Base-by-base conservation (phyloP, 2,888 invertebrate species). In the Molorchus minor region DNA sequence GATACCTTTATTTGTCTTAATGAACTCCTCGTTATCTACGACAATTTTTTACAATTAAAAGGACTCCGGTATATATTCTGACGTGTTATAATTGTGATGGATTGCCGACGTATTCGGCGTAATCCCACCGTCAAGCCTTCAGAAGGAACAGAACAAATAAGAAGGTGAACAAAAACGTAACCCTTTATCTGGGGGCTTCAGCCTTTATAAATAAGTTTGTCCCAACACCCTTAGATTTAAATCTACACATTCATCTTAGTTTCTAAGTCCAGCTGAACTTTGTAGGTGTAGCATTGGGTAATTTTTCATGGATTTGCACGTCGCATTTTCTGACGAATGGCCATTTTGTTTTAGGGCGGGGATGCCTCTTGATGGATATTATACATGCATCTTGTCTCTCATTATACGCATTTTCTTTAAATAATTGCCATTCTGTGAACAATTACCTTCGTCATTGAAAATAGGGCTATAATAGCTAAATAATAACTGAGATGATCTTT, bases 161-260 rank as follows among this genome's bases (percentile, higher is more conserved):
- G 4, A 21, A 25, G 43, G 25, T 20, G 12, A 12, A 7, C 13
- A 12, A 21, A 21, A 25, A 13, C 43, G 25, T 43, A 21, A 43
- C 15, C n/a, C 43, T 43, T 43, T 43, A 25, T 43, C 43, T 43
- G 4, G 15, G 13, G 43, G 21, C 12, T 21, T 25, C 25, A 43
- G 25, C 25, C 12, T 12, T 43, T 43, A 43, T 13, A 20, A 43
- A 21, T 20, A 25, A 43, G 43, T 43, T 25, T 43, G 43, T 43
- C 7, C n/a, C 13, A 43, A 43, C 25, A 13, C 21, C 21, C 8
- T 43, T 25, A 13, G 43, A 43, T 21, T 43, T 43, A 25, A 41
- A 43, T 43, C 43, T 43, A 13, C 15, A 25, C 25, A 43, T 13
- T 43, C 21, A 21, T 43, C 43, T 21, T 25, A 13, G 15, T 21